These are phyloP conservation scores for Candoia aspera DNA, from an alignment of 2,113 vertebrate genomes.

Conservation along the genomic window DNA sequence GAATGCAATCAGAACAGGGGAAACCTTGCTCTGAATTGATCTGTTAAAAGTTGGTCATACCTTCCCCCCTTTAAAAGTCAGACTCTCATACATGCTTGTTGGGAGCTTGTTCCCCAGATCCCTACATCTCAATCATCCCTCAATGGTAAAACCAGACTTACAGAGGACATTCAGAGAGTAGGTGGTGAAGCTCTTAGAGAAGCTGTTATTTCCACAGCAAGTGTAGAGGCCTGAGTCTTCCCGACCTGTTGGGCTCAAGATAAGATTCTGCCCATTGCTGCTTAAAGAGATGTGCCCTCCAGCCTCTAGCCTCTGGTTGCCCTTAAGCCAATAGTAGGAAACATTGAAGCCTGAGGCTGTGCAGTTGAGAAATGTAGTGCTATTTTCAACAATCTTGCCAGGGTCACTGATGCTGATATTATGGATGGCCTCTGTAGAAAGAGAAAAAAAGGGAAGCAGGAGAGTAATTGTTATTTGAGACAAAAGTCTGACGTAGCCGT, in stretches of 20 bases:
- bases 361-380: not conserved
- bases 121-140: not conserved
- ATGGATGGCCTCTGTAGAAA: constrained; percentile 4
- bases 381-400: not conserved
- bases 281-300: not conserved
- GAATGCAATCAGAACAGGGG: not conserved
- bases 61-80: not conserved
- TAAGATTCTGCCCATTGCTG: not conserved
- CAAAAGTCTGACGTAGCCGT: not conserved
- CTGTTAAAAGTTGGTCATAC: not conserved
- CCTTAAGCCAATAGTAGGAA: constrained; percentile 22
- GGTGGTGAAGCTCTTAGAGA: not conserved
- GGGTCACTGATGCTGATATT: not conserved
- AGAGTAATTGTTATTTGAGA: not conserved
- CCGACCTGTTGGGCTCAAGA: not conserved
- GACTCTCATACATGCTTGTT: not conserved
- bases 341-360: not conserved
- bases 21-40: not conserved
- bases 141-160: not conserved
- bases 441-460: not conserved
- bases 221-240: not conserved
- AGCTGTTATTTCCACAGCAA: constrained; percentile 5
- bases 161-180: not conserved
- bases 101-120: not conserved
- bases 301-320: not conserved